Evolutionary conservation across 2,888 invertebrate genomes (phyloP).

Genomic region (Ditylenchus weischeri): DNA sequence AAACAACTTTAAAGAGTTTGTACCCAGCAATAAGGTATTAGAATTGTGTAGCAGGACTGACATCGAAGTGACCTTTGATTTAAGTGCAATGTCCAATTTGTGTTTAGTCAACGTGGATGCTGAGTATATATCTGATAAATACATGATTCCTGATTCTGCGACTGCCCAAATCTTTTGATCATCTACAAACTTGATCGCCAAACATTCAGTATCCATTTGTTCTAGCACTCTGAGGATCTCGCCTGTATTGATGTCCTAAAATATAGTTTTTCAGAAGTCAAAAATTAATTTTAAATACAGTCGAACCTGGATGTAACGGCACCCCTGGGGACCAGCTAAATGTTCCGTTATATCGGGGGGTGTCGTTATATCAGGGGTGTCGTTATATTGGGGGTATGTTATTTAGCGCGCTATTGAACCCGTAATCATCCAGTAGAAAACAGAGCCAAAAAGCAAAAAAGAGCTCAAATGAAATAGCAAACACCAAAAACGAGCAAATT

Average conservation of each 20-base stretch:
- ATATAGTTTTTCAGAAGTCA: no score
- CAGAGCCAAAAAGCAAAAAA: no score
- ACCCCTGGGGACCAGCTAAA: no score
- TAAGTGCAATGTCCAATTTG: background rate
- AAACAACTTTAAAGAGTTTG: background rate
- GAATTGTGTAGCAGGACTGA: background rate
- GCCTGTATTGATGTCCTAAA: constrained; percentile 2
- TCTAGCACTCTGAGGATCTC: background rate
- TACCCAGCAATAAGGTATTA: background rate
- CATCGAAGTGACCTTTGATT: background rate
- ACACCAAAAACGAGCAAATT: no score
- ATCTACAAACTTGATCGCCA: background rate
- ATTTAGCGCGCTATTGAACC: no score
- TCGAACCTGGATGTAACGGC: no score
- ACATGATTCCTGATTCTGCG: background rate
- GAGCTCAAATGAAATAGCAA: no score
- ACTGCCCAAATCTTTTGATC: background rate
- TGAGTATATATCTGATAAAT: background rate
- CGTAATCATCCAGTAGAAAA: no score
- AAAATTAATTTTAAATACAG: no score
- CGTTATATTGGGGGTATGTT: no score
- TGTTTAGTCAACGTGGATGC: background rate
- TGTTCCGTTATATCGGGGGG: no score
- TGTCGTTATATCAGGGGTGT: no score
- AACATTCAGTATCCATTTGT: constrained; percentile 1